A percentile compares a stretch with the other conserved stretches of the same genome.
phyloP scores from a whole-genome alignment of 23 tunicate species.

The Ascidia mentula region DNA sequence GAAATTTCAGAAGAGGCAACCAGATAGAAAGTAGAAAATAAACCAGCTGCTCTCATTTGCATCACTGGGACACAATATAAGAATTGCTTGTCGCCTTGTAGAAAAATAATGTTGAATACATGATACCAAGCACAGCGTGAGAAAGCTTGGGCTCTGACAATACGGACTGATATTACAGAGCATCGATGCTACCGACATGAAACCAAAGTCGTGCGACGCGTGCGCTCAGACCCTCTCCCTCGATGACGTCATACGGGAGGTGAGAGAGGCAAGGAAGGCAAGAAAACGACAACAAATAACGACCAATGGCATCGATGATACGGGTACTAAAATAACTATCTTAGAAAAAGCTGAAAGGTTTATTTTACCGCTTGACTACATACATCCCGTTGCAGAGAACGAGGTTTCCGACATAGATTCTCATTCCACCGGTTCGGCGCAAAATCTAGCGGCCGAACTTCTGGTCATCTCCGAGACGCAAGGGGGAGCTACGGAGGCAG shows the following conservation, averaged over 20 bases:
- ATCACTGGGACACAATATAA: no score
- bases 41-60: no score
- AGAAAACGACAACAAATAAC: background rate
- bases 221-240: conserved; percentile 33
- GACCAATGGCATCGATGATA: conserved; percentile 18
- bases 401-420: conserved; percentile 35
- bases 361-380: no score
- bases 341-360: no score
- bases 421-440: background rate
- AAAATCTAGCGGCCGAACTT: background rate
- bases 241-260: conserved; percentile 19
- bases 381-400: conserved; percentile 15
- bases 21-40: no score
- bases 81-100: no score
- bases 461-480: conserved; percentile 1
- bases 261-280: conserved; percentile 10
- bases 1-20: no score
- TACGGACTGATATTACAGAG: conserved; percentile 7
- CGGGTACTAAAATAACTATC: conserved; percentile 12
- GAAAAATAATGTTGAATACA: background rate
- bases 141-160: background rate
- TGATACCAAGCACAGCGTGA: background rate
- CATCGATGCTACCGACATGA: conserved; percentile 18
- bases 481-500: conserved; percentile 8
- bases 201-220: conserved; percentile 31